These are phyloP conservation scores for Eretmochelys imbricata DNA, from an alignment of 2,113 vertebrate genomes.

Conservation along the genomic window DNA sequence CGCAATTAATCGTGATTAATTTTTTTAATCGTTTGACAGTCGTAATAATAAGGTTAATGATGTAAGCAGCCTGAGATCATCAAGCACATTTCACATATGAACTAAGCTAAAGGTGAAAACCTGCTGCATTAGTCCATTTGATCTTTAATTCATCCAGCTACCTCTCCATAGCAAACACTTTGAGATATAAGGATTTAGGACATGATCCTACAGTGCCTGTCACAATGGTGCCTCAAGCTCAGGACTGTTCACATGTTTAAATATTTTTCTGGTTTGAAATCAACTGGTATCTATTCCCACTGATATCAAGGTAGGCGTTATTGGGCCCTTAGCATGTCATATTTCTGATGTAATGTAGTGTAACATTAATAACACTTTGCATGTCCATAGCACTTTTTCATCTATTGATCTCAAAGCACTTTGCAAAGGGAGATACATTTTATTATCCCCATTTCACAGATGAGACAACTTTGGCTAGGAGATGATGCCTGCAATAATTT, in stretches of 20 bases:
- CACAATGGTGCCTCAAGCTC: background rate
- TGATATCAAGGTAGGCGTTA: accelerated
- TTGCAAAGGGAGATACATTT: background rate
- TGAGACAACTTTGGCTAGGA: background rate
- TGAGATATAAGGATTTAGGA: background rate
- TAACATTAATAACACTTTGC: background rate
- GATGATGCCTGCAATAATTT: background rate
- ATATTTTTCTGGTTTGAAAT: background rate
- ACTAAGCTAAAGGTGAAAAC: background rate
- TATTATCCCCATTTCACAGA: background rate
- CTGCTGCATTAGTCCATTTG: background rate
- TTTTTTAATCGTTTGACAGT: no score
- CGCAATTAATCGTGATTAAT: no score
- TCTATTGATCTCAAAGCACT: background rate
- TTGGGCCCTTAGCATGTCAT: background rate
- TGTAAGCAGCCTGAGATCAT: background rate
- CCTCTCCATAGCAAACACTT: background rate
- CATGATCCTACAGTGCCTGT: background rate
- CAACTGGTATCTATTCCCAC: background rate
- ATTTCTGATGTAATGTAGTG: background rate
- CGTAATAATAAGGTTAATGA: background rate
- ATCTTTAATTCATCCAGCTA: background rate
- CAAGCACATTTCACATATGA: accelerated
- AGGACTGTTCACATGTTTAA: background rate
- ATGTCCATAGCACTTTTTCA: background rate